phyloP scores from a whole-genome alignment of 2,888 invertebrate species.

The Dasysyrphus tricinctus region DNA sequence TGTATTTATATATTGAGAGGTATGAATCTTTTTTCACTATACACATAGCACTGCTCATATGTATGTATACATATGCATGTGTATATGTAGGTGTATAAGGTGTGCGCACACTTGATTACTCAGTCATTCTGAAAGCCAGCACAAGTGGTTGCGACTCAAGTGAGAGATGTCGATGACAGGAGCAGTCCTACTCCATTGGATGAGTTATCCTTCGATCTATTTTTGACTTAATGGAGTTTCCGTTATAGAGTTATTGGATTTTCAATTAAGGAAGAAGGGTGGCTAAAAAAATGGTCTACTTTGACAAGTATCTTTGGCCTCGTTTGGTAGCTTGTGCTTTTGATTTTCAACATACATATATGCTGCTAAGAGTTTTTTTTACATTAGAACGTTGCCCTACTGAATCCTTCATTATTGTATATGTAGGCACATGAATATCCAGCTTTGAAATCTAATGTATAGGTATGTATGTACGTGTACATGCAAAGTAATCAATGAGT shows the following conservation, averaged over 20 bases:
- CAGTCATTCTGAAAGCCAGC: conserved; percentile 48
- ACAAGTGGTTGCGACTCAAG: conserved; percentile 34
- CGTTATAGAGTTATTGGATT: conserved; percentile 46
- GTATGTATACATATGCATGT: not conserved
- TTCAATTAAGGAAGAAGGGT: conserved; percentile 27
- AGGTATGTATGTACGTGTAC: not conserved
- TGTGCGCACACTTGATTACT: conserved; percentile 52
- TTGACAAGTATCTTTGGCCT: conserved; percentile 13
- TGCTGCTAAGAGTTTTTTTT: conserved; percentile 3
- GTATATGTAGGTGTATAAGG: too few relatives aligned
- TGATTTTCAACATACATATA: not conserved
- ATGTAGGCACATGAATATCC: not conserved
- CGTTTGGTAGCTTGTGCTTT: not conserved
- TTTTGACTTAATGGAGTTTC: conserved; percentile 57
- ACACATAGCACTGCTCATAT: not conserved
- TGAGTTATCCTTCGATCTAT: conserved; percentile 50
- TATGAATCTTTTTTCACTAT: not conserved
- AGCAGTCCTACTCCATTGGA: conserved; percentile 10
- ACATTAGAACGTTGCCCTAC: not conserved
- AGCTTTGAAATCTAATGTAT: not conserved
- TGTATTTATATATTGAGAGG: not conserved
- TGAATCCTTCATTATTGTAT: not conserved
- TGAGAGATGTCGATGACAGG: conserved; percentile 52
- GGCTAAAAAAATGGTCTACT: conserved; percentile 15
- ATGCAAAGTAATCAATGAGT: not conserved